These are phyloP conservation scores for Drosophila siamana DNA, from an alignment of 2,888 invertebrate genomes.

Conservation along the genomic window DNA sequence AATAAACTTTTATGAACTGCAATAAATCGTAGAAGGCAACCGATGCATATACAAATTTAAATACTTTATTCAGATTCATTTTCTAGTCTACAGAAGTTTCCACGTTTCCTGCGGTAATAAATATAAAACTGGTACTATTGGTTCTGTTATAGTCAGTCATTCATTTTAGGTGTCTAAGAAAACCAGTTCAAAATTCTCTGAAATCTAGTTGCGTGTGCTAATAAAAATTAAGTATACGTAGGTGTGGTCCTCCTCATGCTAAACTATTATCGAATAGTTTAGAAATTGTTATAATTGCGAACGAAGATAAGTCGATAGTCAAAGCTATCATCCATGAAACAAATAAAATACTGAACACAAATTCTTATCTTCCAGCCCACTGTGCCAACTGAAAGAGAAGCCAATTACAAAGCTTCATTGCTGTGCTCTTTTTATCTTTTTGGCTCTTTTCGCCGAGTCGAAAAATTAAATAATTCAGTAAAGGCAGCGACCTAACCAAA, in stretches of 20 bases:
- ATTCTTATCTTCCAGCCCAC: constrained; percentile 13
- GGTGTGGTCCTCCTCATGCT: neutral
- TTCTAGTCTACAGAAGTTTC: neutral
- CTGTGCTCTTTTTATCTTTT: constrained; percentile 13
- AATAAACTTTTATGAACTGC: neutral
- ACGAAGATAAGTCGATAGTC: neutral
- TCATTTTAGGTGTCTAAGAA: neutral
- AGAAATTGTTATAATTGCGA: neutral
- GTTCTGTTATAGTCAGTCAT: neutral
- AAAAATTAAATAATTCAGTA: constrained; percentile 30
- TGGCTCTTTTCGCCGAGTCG: constrained; percentile 12
- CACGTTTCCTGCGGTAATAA: neutral
- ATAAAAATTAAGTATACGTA: neutral
- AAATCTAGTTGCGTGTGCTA: neutral
- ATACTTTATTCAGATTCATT: neutral
- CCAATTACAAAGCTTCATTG: constrained; percentile 1
- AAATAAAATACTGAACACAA: too few species aligned
- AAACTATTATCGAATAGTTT: neutral
- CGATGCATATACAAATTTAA: neutral
- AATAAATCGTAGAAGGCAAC: neutral
- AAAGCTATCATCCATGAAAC: too few species aligned
- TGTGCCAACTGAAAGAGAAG: constrained; percentile 34
- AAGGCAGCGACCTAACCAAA: constrained; percentile 51
- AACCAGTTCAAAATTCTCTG: neutral
- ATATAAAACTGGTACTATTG: neutral